Percentiles rank a stretch among this genome's conserved stretches.
phyloP scores from a whole-genome alignment of 1,140 invertebrate species.

The Bactericera cockerelli region DNA sequence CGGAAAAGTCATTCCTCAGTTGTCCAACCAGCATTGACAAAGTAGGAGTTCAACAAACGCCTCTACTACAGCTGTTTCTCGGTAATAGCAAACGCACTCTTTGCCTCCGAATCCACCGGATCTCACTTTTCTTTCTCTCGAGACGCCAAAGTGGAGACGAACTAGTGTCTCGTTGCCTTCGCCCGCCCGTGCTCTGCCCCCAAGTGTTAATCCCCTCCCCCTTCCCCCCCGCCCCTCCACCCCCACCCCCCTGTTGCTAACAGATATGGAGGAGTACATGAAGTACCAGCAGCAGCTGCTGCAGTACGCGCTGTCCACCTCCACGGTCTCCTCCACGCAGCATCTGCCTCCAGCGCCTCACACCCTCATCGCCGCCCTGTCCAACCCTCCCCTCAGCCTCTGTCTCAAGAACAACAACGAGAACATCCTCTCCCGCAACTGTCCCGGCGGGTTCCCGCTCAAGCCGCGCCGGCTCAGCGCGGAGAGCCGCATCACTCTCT shows the following conservation, averaged over 20 bases:
- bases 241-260: not conserved
- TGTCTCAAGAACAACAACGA: constrained; percentile 1
- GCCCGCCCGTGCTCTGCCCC: too few species aligned
- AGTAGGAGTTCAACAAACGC: too few species aligned
- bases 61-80: too few species aligned
- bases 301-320: not conserved
- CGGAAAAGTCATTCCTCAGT: too few species aligned
- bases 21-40: too few species aligned
- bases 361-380: not conserved
- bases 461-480: not conserved
- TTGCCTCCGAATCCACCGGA: too few species aligned
- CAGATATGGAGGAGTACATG: constrained; percentile 8
- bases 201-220: too few species aligned
- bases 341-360: not conserved
- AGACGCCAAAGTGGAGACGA: too few species aligned
- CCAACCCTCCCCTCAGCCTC: not conserved
- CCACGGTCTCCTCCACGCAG: not conserved
- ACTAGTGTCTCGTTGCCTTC: too few species aligned
- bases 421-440: not conserved
- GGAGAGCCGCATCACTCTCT: not conserved
- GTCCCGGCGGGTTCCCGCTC: not conserved
- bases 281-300: constrained; percentile 4
- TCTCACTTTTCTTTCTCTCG: too few species aligned
- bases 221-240: not conserved
- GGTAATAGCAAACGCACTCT: too few species aligned